Evolutionary conservation across 92 coral and sea anemone species (phyloP).

Genomic region (Nematostella vectensis): DNA sequence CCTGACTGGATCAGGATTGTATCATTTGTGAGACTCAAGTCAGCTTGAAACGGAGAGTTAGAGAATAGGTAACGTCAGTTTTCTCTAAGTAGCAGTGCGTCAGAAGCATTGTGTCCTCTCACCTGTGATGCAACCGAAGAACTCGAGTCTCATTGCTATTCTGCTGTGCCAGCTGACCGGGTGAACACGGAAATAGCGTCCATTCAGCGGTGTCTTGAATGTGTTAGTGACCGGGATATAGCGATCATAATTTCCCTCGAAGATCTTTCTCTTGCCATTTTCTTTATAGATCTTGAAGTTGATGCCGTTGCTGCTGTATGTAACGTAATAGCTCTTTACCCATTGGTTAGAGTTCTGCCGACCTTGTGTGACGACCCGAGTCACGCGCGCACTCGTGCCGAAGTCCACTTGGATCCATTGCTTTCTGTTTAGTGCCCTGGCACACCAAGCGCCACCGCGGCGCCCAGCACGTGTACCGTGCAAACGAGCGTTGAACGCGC

Average conservation of each 20-base stretch:
- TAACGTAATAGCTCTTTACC: slow-evolving; percentile 60
- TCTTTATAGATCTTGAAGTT: slow-evolving; percentile 55
- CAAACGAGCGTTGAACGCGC: slow-evolving; percentile 53
- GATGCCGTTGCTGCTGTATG: slow-evolving; percentile 55
- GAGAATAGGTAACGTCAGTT: too few species aligned
- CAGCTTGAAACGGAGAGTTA: too few species aligned
- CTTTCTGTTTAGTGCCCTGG: slow-evolving; percentile 34
- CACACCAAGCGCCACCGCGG: slow-evolving; percentile 76
- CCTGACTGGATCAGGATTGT: too few species aligned
- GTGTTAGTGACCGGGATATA: slow-evolving; percentile 47
- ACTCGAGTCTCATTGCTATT: slow-evolving; percentile 76
- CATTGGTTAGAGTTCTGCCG: slow-evolving; percentile 73
- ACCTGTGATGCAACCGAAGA: slow-evolving; percentile 61
- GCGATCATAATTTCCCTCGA: slow-evolving; percentile 69
- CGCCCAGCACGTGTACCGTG: slow-evolving; percentile 49
- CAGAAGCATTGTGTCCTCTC: too few species aligned
- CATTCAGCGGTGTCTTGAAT: slow-evolving; percentile 41
- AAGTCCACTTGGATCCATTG: slow-evolving; percentile 72
- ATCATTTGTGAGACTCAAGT: too few species aligned
- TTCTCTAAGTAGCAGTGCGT: too few species aligned
- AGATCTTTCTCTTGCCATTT: slow-evolving; percentile 45
- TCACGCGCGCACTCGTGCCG: slow-evolving; percentile 61
- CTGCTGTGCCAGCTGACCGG: slow-evolving; percentile 69
- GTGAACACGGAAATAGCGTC: slow-evolving; percentile 57
- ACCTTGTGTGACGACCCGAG: slow-evolving; percentile 68